A percentile compares a stretch with the other conserved stretches of the same genome.
Evolutionary conservation across 2,797 vertebrate genomes (phyloP).

Genomic region (Crypturellus tataupa): DNA sequence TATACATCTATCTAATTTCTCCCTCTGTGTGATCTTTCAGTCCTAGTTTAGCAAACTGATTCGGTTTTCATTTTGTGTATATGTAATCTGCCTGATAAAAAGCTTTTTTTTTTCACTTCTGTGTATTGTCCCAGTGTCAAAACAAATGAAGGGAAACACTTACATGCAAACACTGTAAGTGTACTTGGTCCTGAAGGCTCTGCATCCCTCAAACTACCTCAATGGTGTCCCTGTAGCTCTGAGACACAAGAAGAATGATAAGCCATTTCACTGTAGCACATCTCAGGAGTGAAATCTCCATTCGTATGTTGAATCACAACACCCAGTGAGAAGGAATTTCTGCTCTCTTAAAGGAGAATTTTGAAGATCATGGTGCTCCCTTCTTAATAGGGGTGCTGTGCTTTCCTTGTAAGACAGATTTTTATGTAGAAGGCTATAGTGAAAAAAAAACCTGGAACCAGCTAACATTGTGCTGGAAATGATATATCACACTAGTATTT

Average conservation of each 20-base stretch:
- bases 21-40: not conserved
- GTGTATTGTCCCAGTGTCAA: not conserved
- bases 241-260: not conserved
- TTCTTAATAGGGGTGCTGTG: not conserved
- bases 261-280: not conserved
- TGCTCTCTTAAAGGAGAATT: not conserved
- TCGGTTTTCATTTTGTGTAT: not conserved
- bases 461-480: not conserved
- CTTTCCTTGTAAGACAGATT: not conserved
- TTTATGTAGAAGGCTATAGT: not conserved
- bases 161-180: rapidly evolving
- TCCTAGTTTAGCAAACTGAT: not conserved
- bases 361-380: not conserved
- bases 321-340: not conserved
- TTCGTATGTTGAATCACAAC: not conserved
- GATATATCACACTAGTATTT: not conserved
- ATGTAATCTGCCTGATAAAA: not conserved
- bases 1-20: not conserved
- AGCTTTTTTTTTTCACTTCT: not conserved
- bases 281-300: not conserved
- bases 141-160: not conserved
- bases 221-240: not conserved
- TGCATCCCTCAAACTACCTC: not conserved
- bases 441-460: not conserved
- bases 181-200: not conserved